Conservation (phyloP, 2,888 invertebrate genomes). For the Lasioglossum marginatum region DNA sequence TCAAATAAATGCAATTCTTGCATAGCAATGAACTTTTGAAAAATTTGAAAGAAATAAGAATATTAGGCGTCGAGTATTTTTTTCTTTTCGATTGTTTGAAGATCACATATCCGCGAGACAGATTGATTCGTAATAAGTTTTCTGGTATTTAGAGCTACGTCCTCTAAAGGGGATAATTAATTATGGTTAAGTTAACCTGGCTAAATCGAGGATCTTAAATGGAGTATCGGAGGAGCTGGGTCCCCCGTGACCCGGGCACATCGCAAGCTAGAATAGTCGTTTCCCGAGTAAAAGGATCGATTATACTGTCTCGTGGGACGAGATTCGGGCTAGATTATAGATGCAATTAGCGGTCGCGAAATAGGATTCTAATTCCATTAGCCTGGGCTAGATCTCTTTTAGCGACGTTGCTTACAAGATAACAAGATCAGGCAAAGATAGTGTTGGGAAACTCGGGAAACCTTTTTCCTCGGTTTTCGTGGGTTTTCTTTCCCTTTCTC, state of each 20-base stretch:
- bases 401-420: constrained; percentile 31
- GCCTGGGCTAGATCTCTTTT: constrained; percentile 1
- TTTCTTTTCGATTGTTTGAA: too few relatives aligned
- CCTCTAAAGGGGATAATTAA: background rate
- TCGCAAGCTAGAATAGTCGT: background rate
- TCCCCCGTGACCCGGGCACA: background rate
- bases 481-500: background rate
- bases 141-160: background rate
- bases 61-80: too few relatives aligned
- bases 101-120: too few relatives aligned
- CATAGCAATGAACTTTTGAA: too few relatives aligned
- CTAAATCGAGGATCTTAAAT: background rate
- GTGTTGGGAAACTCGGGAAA: constrained; percentile 10
- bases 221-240: background rate
- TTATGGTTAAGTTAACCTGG: background rate
- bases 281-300: constrained; percentile 10
- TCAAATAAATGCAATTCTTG: too few relatives aligned
- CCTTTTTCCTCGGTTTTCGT: constrained; percentile 3
- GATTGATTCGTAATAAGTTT: background rate
- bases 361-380: constrained; percentile 53
- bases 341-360: constrained; percentile 42
- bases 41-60: too few relatives aligned
- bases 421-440: constrained; percentile 53
- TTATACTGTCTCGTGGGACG: background rate
- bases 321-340: constrained; percentile 2